A percentile compares a stretch with the other conserved stretches of the same genome.
Conservation (phyloP, 2,113 vertebrate species). For the Irena cyanogastra region DNA sequence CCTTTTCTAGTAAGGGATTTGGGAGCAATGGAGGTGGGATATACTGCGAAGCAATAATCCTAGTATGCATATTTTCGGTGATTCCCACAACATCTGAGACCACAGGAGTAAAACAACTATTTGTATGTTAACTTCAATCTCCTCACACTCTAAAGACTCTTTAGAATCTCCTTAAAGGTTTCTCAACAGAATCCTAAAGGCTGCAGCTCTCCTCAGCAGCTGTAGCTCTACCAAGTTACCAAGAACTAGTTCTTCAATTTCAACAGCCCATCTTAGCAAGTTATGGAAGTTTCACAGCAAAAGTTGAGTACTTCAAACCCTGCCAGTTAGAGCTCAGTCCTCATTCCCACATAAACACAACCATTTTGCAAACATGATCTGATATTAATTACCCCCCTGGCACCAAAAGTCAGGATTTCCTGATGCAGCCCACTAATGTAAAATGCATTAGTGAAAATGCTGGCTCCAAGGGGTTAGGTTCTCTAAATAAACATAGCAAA, state of each 20-base stretch:
- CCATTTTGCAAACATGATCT: constrained; percentile 80
- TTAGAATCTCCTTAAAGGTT: neutral
- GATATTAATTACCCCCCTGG: constrained; percentile 81
- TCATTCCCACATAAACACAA: constrained; percentile 79
- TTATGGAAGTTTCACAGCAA: constrained; percentile 40
- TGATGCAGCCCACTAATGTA: constrained; percentile 77
- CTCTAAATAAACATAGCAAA: constrained; percentile 74
- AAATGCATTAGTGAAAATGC: constrained; percentile 78
- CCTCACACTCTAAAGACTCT: neutral
- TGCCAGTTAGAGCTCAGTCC: constrained; percentile 64
- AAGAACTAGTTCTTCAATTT: constrained; percentile 29
- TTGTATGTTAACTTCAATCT: neutral
- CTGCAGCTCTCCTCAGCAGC: neutral
- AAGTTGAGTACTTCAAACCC: constrained; percentile 60
- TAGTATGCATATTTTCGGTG: neutral
- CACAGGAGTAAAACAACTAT: neutral
- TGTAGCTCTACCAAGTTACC: neutral
- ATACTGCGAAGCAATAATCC: fast-evolving
- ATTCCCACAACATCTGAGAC: neutral
- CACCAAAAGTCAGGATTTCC: constrained; percentile 79
- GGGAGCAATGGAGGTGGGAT: neutral
- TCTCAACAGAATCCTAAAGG: neutral
- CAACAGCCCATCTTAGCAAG: constrained; percentile 33
- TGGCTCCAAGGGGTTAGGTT: constrained; percentile 76
- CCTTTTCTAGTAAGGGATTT: neutral